Base-by-base conservation (phyloP, 2,888 invertebrate genomes). In the Mycalesis mineus region DNA sequence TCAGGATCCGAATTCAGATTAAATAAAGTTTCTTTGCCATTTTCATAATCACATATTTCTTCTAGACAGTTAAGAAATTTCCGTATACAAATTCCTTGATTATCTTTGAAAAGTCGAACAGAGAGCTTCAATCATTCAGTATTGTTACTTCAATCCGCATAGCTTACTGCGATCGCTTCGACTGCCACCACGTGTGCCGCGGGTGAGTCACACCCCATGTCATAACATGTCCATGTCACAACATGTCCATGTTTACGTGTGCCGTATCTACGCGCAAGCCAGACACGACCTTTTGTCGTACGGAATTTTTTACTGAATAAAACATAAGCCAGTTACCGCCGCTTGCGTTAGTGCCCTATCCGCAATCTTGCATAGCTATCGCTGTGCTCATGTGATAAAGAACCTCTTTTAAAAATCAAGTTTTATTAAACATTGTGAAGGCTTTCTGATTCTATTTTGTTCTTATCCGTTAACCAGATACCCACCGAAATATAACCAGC, bases 281-380 rank as follows among this genome's bases (percentile, higher is more conserved):
- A 31, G 57, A 54, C 57, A 45, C 53, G 55, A 61, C 60, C 60
- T 64, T 65, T 62, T 53, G 50, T 58, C 55, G 63, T 49, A 52
- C 55, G 59, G 59, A 57, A 62, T 63, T 61, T 47, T 62, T 60
- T 59, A 50, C 61, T 67, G 68, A 64, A 65, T 68, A 61, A 63
- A 63, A 66, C 61, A 64, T 64, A 33, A 49, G 58, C 44, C n/a
- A 49, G 37, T 15, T 47, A 48, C 53, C 52, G 44, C 41, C 53
- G 45, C 44, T 55, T 50, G 62, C 52, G 22, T 28, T 22, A 54
- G 28, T 45, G 7, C 36, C 39, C 42, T 42, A 55, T 48, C 56
- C 48, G 48, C 61, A 52, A 57, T 42, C 42, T 56, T 40, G 50
- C 45, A 48, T 45, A 42, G 39, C 37, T 49, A 49, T 39, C 22